Base-by-base conservation (phyloP, 2,113 vertebrate genomes). In the Dissostichus mawsoni region DNA sequence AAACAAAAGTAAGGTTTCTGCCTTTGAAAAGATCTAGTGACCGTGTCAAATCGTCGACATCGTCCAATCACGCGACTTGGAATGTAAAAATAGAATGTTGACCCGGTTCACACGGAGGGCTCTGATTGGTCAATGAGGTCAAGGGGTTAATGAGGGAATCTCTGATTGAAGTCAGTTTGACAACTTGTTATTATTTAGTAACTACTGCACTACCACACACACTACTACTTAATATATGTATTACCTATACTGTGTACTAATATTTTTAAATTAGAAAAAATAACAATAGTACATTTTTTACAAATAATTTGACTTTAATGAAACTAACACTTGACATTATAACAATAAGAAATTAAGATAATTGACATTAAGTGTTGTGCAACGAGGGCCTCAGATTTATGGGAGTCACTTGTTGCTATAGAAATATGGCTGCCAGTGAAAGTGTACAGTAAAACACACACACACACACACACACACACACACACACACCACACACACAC, bases 81-180 rank as follows among this genome's bases (percentile, higher is more conserved):
- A 69, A 9, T 52, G 62, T 74, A 53, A 72, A 78, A 78, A 81
- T 68, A 68, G 69, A 57, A 52, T 3, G 1, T 25, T 69, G 82
- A 85, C 69, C 80, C 58, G 53, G 74, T 83, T 89, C 70, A 72
- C 78, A 80, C 64, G 29, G 12, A 64, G n/a, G 5, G 0, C 16
- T 58, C 47, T 51, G 44, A 69, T 72, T 75, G 65, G 82, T 51
- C 63, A 65, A 83, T 6, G 5, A 17, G 58, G 68, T 44, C 0
- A 8, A 0, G 33, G 0, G 16, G 3, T 56, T 20, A 0, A 50
- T 25, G 67, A 66, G 17, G 18, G 25, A 58, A 20, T 14, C 17
- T 12, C 52, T 14, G 25, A 36, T 0, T n/a, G n/a, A 61, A n/a
- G 11, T 23, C 5, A 12, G 11, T 7, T 23, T 29, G 8, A 17